Evolutionary conservation across 2,113 vertebrate genomes (phyloP).

Genomic region (Muntiacus muntjak): DNA sequence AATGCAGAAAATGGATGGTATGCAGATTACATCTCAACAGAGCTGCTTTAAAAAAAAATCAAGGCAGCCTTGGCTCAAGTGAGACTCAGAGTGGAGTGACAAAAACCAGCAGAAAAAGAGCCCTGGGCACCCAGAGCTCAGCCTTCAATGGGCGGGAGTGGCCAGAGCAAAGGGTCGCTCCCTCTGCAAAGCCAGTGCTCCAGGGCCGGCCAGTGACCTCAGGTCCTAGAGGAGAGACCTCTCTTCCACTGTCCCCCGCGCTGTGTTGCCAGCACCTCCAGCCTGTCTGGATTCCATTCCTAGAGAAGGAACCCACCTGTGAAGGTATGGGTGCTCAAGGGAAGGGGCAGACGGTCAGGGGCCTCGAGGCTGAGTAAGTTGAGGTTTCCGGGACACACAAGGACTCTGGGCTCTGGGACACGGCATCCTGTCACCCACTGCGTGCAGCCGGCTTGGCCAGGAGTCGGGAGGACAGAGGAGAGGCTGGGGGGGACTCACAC

Average conservation of each 20-base stretch:
- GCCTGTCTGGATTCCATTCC: too few relatives aligned
- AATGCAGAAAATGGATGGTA: too few relatives aligned
- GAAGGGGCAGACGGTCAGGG: background rate
- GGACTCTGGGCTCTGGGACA: background rate
- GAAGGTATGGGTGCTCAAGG: background rate
- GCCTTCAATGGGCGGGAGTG: accelerated
- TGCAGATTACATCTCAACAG: background rate
- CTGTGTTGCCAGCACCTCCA: background rate
- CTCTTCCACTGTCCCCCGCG: accelerated
- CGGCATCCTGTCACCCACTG: accelerated
- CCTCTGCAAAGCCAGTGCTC: background rate
- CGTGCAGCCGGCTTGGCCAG: background rate
- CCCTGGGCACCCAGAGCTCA: background rate
- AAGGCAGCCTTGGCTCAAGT: background rate
- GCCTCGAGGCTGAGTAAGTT: background rate
- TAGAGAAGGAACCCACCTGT: too few relatives aligned
- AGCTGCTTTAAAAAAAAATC: background rate
- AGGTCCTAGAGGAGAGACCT: background rate
- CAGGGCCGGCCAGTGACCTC: accelerated
- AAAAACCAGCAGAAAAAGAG: accelerated
- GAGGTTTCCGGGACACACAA: background rate
- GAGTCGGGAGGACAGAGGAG: background rate
- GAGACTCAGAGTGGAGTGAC: background rate
- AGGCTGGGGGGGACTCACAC: accelerated
- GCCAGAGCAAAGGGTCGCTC: background rate